These are phyloP conservation scores for Pseudochirops cupreus DNA, from an alignment of 2,797 vertebrate genomes.

Conservation along the genomic window DNA sequence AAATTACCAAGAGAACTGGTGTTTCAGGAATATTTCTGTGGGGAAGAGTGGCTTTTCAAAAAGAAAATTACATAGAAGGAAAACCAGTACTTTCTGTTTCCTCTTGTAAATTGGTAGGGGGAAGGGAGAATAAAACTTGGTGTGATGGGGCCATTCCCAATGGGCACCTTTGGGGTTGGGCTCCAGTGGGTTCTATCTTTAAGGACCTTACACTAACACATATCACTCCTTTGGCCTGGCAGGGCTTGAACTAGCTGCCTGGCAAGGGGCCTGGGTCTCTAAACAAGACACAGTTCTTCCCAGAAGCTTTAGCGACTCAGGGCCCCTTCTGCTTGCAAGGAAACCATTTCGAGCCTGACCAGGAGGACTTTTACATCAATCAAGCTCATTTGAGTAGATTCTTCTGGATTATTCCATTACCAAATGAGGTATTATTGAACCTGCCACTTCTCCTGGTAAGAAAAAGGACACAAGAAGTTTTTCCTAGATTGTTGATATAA, in stretches of 20 bases:
- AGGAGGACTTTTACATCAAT: neutral
- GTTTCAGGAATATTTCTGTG: neutral
- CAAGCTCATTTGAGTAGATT: neutral
- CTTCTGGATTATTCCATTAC: neutral
- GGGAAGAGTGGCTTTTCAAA: constrained; percentile 1
- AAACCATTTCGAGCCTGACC: neutral
- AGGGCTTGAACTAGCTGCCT: neutral
- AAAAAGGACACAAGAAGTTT: too few species aligned
- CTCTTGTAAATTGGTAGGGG: neutral
- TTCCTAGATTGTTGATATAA: neutral
- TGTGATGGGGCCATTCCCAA: neutral
- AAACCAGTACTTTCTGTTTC: neutral
- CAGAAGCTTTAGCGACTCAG: neutral
- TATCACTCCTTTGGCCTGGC: neutral
- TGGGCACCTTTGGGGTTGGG: neutral
- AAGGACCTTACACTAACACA: neutral
- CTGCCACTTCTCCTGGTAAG: neutral
- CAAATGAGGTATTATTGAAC: neutral
- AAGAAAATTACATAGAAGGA: neutral
- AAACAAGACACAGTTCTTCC: neutral
- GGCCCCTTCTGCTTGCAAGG: neutral
- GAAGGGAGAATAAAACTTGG: neutral
- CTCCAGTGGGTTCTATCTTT: too few species aligned
- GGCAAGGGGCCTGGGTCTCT: neutral
- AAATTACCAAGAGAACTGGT: neutral